Percentiles rank a stretch among this genome's conserved stretches.
Conservation (phyloP, 2,888 invertebrate genomes). For the Sussaba pulchella region DNA sequence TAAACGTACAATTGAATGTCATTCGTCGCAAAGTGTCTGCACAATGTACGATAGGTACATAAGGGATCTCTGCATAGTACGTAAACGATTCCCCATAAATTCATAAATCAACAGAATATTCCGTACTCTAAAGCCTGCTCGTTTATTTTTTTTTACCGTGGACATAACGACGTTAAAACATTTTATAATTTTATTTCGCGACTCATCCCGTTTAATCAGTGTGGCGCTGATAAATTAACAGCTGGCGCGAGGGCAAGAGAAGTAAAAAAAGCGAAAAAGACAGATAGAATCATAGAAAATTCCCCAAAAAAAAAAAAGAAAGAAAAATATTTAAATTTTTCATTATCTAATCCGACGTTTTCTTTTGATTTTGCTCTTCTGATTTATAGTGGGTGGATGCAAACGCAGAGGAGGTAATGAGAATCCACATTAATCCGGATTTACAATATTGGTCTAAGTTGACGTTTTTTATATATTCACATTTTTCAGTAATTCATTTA, state of each 20-base stretch:
- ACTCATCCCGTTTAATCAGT: slow-evolving; percentile 24
- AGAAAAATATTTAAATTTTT: slow-evolving; percentile 40
- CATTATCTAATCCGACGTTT: slow-evolving; percentile 66
- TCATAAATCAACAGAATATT: neutral
- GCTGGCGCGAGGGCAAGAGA: neutral
- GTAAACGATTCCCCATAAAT: neutral
- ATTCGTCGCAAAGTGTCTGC: slow-evolving; percentile 2
- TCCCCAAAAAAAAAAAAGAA: no score
- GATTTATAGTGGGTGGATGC: slow-evolving; percentile 89
- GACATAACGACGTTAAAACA: neutral
- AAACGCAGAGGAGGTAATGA: slow-evolving; percentile 88
- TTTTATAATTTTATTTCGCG: slow-evolving; percentile 37
- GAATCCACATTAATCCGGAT: slow-evolving; percentile 70
- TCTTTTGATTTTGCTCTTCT: slow-evolving; percentile 72
- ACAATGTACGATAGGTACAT: slow-evolving; percentile 22
- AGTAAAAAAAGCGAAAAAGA: neutral
- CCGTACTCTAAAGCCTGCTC: no score
- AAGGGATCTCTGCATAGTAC: slow-evolving; percentile 34
- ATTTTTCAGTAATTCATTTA: slow-evolving; percentile 53
- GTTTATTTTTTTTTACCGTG: no score
- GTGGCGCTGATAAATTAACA: neutral
- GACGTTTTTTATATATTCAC: slow-evolving; percentile 57
- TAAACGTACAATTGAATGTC: slow-evolving; percentile 27
- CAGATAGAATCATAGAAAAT: slow-evolving; percentile 15
- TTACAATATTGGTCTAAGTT: slow-evolving; percentile 70